Evolutionary conservation across 1,140 invertebrate genomes (phyloP).

Genomic region (Ephestia elutella): DNA sequence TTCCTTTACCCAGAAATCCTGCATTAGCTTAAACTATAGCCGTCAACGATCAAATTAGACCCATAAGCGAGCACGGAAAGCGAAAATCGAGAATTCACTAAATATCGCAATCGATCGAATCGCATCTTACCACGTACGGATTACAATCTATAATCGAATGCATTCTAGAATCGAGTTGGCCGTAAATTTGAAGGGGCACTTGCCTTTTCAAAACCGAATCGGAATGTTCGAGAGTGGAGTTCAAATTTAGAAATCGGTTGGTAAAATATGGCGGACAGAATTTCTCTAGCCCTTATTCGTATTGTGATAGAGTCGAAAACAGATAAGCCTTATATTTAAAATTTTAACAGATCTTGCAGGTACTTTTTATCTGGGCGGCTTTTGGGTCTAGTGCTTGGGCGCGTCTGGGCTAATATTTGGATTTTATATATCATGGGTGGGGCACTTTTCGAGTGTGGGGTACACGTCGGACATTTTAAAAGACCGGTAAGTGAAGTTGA

Average conservation of each 20-base stretch:
- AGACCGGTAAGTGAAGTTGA: background rate
- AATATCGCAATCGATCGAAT: conserved; percentile 18
- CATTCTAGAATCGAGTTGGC: conserved; percentile 28
- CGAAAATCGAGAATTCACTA: conserved; percentile 25
- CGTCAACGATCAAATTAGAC: conserved; percentile 41
- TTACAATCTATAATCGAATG: conserved; percentile 35
- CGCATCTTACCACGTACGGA: conserved; percentile 17
- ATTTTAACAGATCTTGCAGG: conserved; percentile 11
- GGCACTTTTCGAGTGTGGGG: conserved; percentile 9
- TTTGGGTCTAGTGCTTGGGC: conserved; percentile 17
- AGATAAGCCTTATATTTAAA: background rate
- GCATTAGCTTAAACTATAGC: conserved; percentile 21
- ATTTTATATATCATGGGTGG: conserved; percentile 14
- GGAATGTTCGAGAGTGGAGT: conserved; percentile 49
- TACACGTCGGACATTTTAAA: background rate
- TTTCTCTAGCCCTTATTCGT: background rate
- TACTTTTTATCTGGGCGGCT: conserved; percentile 13
- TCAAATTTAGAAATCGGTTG: conserved; percentile 53
- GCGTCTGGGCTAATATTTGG: conserved; percentile 20
- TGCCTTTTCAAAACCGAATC: conserved; percentile 61
- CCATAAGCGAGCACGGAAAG: conserved; percentile 27
- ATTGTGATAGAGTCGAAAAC: conserved; percentile 11
- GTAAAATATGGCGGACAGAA: conserved; percentile 29
- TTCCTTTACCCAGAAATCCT: background rate
- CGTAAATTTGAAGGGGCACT: conserved; percentile 60